Percentiles rank a stretch among this genome's conserved stretches.
Evolutionary conservation across 2,888 invertebrate species (phyloP).

Genomic region (Pegoplata infirma): DNA sequence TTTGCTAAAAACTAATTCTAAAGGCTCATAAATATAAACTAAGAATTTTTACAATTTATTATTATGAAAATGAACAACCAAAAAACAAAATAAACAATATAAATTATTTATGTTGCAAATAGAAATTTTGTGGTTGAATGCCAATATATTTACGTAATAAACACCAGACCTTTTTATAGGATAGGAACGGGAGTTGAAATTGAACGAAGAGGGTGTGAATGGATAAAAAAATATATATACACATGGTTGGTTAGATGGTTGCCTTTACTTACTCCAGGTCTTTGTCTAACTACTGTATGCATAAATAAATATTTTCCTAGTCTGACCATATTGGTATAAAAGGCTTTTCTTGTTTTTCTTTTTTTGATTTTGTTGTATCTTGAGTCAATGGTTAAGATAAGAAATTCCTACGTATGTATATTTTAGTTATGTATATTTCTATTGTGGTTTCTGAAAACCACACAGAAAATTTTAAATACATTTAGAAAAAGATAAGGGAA

Average conservation of each 20-base stretch:
- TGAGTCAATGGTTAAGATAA: conserved; percentile 14
- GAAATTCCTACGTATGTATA: conserved; percentile 1
- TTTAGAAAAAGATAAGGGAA: neutral
- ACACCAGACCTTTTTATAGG: neutral
- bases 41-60: conserved; percentile 57
- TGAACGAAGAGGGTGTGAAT: neutral
- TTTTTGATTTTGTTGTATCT: neutral
- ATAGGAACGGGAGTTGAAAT: no score
- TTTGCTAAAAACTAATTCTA: conserved; percentile 22
- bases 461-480: conserved; percentile 20
- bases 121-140: conserved; percentile 54
- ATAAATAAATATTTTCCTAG: conserved; percentile 44
- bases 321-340: conserved; percentile 39
- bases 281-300: neutral
- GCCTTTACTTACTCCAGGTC: neutral
- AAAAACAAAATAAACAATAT: conserved; percentile 16
- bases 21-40: conserved; percentile 55
- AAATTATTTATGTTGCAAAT: conserved; percentile 60
- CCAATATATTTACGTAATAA: conserved; percentile 37
- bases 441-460: conserved; percentile 26
- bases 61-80: conserved; percentile 32
- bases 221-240: neutral
- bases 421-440: conserved; percentile 12
- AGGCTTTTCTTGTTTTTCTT: conserved; percentile 19
- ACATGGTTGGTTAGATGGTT: neutral